Conservation (phyloP, 2,113 vertebrate genomes). For the Chinchilla lanigera region DNA sequence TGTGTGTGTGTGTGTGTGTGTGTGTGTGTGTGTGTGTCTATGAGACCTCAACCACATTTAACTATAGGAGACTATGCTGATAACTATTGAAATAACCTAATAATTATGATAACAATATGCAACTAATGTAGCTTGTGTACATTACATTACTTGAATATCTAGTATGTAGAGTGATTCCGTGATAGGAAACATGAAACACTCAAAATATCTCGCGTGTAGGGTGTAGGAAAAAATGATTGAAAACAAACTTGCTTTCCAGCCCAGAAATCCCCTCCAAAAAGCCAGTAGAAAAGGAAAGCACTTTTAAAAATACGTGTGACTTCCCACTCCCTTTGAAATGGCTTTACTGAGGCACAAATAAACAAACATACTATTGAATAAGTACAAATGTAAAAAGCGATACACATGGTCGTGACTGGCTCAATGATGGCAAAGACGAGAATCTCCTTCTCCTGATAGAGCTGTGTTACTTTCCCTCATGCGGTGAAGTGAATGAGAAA, state of each 20-base stretch:
- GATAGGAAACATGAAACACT: not conserved
- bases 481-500: not conserved
- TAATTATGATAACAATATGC: not conserved
- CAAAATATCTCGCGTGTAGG: not conserved
- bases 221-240: not conserved
- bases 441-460: not conserved
- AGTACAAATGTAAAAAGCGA: not conserved
- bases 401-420: not conserved
- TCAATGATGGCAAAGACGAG: not conserved
- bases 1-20: not conserved
- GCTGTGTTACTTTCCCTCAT: not conserved
- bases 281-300: not conserved
- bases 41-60: not conserved
- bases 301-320: not conserved
- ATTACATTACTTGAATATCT: not conserved
- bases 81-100: not conserved
- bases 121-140: not conserved
- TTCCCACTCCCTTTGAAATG: not conserved
- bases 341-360: not conserved
- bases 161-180: not conserved
- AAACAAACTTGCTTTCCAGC: conserved; percentile 7
- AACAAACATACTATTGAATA: not conserved
- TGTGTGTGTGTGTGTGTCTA: not conserved
- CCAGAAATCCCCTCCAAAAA: not conserved
- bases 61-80: not conserved